Conservation (phyloP, 2,797 vertebrate species). For the Epinephelus coioides region DNA sequence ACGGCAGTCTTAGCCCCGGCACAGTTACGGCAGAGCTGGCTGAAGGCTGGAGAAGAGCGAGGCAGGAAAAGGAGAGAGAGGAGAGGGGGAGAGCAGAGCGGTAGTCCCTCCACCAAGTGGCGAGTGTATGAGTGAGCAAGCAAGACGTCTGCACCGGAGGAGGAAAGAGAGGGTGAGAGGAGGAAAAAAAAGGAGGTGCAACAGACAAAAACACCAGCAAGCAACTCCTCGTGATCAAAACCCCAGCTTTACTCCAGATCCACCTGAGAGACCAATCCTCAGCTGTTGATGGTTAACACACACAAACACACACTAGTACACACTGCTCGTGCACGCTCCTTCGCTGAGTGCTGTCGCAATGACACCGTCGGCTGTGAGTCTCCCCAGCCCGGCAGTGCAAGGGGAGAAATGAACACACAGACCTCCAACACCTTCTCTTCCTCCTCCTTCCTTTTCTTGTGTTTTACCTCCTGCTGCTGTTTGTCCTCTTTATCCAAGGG, state of each 20-base stretch:
- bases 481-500: slow-evolving; percentile 34
- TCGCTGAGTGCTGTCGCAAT: slow-evolving; percentile 54
- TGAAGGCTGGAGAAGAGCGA: slow-evolving; percentile 29
- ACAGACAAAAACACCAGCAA: slow-evolving; percentile 53
- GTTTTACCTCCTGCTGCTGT: slow-evolving; percentile 31
- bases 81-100: slow-evolving; percentile 16
- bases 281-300: slow-evolving; percentile 26
- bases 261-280: slow-evolving; percentile 37
- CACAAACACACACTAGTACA: neutral
- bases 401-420: slow-evolving; percentile 32
- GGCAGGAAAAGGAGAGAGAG: slow-evolving; percentile 3
- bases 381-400: slow-evolving; percentile 46
- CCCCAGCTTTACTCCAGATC: slow-evolving; percentile 58
- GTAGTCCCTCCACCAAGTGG: slow-evolving; percentile 29
- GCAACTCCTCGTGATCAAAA: slow-evolving; percentile 54
- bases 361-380: slow-evolving; percentile 54
- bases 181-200: slow-evolving; percentile 36
- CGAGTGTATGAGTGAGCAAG: slow-evolving; percentile 6
- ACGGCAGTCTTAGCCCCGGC: slow-evolving; percentile 34
- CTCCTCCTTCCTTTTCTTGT: slow-evolving; percentile 1
- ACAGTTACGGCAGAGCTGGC: slow-evolving; percentile 43
- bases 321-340: slow-evolving; percentile 16
- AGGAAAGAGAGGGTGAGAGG: neutral
- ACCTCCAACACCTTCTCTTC: slow-evolving; percentile 41
- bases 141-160: slow-evolving; percentile 55